Base-by-base conservation (phyloP, 2,888 invertebrate genomes). In the Diabrotica balteata region DNA sequence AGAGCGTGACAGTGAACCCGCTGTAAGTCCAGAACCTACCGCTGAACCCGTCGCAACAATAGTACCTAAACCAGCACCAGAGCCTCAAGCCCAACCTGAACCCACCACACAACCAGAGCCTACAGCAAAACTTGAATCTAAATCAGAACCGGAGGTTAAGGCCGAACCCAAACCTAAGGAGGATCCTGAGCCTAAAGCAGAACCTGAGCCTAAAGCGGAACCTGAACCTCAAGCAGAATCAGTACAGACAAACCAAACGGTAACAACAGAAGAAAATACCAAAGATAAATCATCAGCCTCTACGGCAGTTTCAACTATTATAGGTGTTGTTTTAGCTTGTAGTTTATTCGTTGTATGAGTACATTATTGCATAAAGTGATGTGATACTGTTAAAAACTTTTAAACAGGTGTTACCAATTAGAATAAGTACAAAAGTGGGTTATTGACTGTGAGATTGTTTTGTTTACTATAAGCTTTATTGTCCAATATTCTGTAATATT, bases 1-100 rank as follows among this genome's bases (percentile, higher is more conserved):
- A 8, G 68, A 71, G 43, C 71, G 66, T 2, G 73, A 73, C 17
- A 73, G 72, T 11, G 77, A 75, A 57, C 75, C 74, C 7, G 73
- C 72, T 54, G 57, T 75, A 57, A 63, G 69, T 32, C 75, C 75
- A n/a, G 66, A 69, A 32, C 62, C 69, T 4, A 66, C 69, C 59
- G 73, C 73, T 17, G 72, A 71, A 55, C 68, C 59, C 8, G 68
- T 52, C 51, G 44, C 10, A 10, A 50, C 59, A 8, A 45, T 53
- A 8, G 44, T 51, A 43, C 11, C 68, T 4, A 51, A 45, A 2
- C 51, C 63, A 11, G 63, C 57, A 59, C 57, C 71, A 47, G 66
- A 66, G 57, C 63, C 73, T 8, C 51, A 60, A 17, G 10, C 66
- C 9, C 60, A 69, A 60, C 71, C 70, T 8, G 72, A 71, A 55